Evolutionary conservation across 2,113 vertebrate species (phyloP), one percentile per base, ranked within the genome.

Genomic region (Phylloscopus trochiloides): DNA sequence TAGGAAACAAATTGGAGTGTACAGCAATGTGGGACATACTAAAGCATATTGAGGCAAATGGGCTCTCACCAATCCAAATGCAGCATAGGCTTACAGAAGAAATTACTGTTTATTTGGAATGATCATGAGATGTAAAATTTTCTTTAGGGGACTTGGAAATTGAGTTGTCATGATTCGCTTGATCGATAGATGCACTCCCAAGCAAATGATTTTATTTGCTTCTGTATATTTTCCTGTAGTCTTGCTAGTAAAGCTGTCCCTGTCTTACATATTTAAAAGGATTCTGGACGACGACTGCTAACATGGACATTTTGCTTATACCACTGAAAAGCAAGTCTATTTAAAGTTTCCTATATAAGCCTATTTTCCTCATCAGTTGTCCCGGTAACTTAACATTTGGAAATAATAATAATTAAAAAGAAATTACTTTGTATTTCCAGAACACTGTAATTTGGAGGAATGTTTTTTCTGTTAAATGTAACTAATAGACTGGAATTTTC

Each of bases 401-500:
- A 92, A 97, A 97, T 92, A 87, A 95, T 94, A 79, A 40, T 40
- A 40, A 40, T 40, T 13, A 40, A 13, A 40, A 40, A 40, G 12
- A 40, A 97, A 96, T 96, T 90, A 92, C 95, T 96, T 94, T 97
- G 94, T 98, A 95, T 98, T 98, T 98, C 98, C 97, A 98, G 98
- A 98, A 98, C 98, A 98, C 98, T 97, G 78, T 97, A 98, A 98
- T 96, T 98, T 97, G 96, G 94, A 96, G 97, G 85, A 97, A 94
- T 97, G 84, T 97, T 97, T 96, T 97, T 98, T 98, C 95, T 97
- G 84, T 97, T 98, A 92, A 97, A 92, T 98, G 93, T 95, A 96
- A 95, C 95, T 97, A 97, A 92, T 93, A 97, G 94, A 96, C 96
- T 97, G 97, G 93, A 94, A 98, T 96, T 98, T 97, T 95, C 95